These are phyloP conservation scores for Labeo catla DNA, from an alignment of 2,113 vertebrate genomes.

Conservation along the genomic window DNA sequence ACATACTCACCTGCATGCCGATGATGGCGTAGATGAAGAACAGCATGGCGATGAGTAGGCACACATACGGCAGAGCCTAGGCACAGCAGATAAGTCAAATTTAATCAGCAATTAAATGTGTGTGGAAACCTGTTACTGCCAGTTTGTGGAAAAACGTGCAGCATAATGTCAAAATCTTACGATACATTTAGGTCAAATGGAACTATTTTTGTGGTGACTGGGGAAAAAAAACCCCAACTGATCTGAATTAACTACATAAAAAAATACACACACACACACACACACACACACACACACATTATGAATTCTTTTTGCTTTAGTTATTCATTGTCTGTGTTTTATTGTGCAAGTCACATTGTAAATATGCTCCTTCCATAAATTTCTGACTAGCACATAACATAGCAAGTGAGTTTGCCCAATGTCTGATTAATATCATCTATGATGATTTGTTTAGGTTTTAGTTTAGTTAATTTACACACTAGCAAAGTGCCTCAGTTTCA, in stretches of 20 bases:
- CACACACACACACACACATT: too few species aligned
- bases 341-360: background rate
- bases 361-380: background rate
- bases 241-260: too few species aligned
- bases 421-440: background rate
- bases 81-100: slow-evolving; percentile 37
- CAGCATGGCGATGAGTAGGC: slow-evolving; percentile 84
- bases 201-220: background rate
- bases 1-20: slow-evolving; percentile 80
- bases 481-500: too few species aligned
- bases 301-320: background rate
- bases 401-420: background rate
- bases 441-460: background rate
- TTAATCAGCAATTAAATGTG: background rate
- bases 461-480: background rate
- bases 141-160: background rate
- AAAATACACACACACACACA: too few species aligned
- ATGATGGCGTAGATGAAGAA: slow-evolving; percentile 86
- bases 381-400: background rate
- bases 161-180: background rate
- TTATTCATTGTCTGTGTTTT: background rate
- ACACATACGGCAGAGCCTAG: slow-evolving; percentile 82
- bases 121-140: background rate
- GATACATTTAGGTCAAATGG: background rate
- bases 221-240: background rate